Conservation (phyloP, 1,140 invertebrate genomes). For the Macrotrachela quadricornifera region DNA sequence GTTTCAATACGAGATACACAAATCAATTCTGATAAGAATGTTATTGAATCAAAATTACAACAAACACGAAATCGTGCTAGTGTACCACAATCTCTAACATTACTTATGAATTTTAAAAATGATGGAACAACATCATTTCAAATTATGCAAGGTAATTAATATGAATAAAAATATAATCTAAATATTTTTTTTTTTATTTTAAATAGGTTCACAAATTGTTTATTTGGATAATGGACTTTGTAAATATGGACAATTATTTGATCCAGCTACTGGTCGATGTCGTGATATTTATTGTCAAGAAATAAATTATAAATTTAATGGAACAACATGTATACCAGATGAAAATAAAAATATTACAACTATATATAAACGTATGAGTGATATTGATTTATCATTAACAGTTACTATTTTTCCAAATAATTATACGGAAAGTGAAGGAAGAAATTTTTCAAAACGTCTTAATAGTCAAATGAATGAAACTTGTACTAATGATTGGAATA, state of each 20-base stretch:
- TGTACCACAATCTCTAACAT: constrained; percentile 2
- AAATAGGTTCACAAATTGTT: no score
- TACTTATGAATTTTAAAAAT: constrained; percentile 6
- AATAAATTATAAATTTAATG: not conserved
- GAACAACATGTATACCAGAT: not conserved
- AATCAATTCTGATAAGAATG: no score
- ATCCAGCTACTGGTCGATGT: not conserved
- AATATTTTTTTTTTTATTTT: no score
- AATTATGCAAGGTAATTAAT: not conserved
- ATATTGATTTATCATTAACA: no score
- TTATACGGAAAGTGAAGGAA: no score
- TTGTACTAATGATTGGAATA: no score
- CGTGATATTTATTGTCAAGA: constrained; percentile 3
- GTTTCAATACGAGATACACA: no score
- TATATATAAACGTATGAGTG: no score
- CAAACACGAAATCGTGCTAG: not conserved
- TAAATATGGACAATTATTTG: constrained; percentile 5
- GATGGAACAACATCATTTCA: constrained; percentile 4
- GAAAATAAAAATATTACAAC: not conserved
- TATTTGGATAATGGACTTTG: constrained; percentile 4
- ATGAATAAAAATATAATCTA: not conserved
- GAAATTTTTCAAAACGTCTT: no score
- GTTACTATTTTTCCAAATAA: no score
- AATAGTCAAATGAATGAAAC: no score
- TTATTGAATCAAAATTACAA: no score